These are phyloP conservation scores for Prionailurus viverrinus DNA, from an alignment of 2,113 vertebrate genomes.

Conservation along the genomic window DNA sequence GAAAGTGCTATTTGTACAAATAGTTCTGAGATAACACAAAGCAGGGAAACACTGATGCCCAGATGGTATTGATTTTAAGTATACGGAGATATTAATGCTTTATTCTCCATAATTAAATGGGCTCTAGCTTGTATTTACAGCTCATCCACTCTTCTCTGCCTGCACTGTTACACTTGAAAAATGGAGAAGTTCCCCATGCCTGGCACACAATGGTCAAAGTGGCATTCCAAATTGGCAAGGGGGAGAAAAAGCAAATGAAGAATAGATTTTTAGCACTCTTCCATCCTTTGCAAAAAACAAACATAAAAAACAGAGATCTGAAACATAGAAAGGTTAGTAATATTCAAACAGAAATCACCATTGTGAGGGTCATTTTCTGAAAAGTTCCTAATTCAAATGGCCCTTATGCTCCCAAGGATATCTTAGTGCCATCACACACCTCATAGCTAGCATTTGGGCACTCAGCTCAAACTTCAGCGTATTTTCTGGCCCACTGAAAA, in stretches of 20 bases:
- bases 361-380: constrained; percentile 28
- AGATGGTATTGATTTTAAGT: constrained; percentile 65
- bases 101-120: constrained; percentile 56
- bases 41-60: constrained; percentile 37
- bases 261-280: constrained; percentile 38
- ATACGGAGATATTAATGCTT: constrained; percentile 51
- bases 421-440: neutral
- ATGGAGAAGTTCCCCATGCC: neutral
- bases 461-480: neutral
- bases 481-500: constrained; percentile 26
- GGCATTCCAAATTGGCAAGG: constrained; percentile 48
- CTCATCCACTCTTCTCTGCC: neutral
- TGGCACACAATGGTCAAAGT: constrained; percentile 27
- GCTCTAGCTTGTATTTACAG: constrained; percentile 32
- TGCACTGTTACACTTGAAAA: constrained; percentile 45
- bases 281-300: constrained; percentile 43
- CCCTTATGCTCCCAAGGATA: neutral
- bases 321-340: constrained; percentile 17
- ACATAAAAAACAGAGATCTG: constrained; percentile 34
- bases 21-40: constrained; percentile 62
- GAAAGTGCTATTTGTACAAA: constrained; percentile 66
- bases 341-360: constrained; percentile 38
- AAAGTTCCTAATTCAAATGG: constrained; percentile 57
- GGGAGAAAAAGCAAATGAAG: constrained; percentile 29
- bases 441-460: neutral